Conservation (phyloP, 2,797 vertebrate species). For the Leptatherina wallacei region DNA sequence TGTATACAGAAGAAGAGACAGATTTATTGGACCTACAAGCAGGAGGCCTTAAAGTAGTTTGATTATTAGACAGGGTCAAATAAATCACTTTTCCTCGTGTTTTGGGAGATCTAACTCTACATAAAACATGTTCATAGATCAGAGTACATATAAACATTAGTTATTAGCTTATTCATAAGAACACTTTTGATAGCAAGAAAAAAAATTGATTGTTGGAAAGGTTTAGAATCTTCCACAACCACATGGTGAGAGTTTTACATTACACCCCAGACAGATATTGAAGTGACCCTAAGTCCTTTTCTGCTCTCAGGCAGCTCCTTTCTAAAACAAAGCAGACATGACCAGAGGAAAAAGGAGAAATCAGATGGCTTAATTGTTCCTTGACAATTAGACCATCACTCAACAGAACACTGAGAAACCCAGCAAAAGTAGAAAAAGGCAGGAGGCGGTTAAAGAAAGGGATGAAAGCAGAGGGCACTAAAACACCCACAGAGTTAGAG, state of each 20-base stretch:
- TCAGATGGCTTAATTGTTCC: slow-evolving; percentile 86
- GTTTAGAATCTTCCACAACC: slow-evolving; percentile 39
- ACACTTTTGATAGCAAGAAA: not conserved
- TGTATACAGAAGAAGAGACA: slow-evolving; percentile 69
- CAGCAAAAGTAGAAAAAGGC: slow-evolving; percentile 78
- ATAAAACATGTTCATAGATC: slow-evolving; percentile 1
- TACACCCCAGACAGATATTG: slow-evolving; percentile 72
- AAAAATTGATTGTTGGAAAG: slow-evolving; percentile 6
- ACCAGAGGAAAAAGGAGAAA: slow-evolving; percentile 76
- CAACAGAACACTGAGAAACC: slow-evolving; percentile 79
- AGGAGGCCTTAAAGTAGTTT: slow-evolving; percentile 56
- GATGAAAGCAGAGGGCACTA: slow-evolving; percentile 84
- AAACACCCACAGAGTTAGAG: slow-evolving; percentile 84
- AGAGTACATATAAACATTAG: slow-evolving; percentile 2
- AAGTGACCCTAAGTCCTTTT: slow-evolving; percentile 71
- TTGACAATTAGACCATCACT: slow-evolving; percentile 85
- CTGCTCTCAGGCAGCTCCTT: slow-evolving; percentile 64
- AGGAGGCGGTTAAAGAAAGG: slow-evolving; percentile 76
- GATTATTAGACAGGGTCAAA: slow-evolving; percentile 62
- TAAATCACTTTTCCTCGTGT: slow-evolving; percentile 69
- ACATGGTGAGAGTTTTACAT: slow-evolving; percentile 43
- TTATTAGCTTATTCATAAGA: accelerated
- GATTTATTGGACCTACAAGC: slow-evolving; percentile 77
- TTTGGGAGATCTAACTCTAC: slow-evolving; percentile 25
- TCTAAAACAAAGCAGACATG: slow-evolving; percentile 77